phyloP scores from a whole-genome alignment of 2,113 vertebrate genomes.

The Microcebus ravelobensis region DNA sequence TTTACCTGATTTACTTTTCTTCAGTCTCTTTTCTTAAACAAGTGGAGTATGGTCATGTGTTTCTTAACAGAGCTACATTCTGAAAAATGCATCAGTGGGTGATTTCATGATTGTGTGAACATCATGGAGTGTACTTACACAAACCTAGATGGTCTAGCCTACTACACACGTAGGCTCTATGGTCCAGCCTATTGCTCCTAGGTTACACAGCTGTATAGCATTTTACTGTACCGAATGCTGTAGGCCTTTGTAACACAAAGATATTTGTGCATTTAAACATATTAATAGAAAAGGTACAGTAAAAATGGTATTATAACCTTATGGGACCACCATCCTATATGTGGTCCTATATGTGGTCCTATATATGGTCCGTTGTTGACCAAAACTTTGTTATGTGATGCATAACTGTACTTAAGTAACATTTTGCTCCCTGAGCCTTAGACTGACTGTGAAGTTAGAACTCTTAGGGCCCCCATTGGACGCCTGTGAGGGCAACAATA shows the following conservation, averaged over 20 bases:
- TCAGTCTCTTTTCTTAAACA: slow-evolving; percentile 2
- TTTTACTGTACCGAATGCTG: not conserved
- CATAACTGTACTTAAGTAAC: not conserved
- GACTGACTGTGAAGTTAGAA: slow-evolving; percentile 8
- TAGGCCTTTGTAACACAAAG: not conserved
- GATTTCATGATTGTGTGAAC: not conserved
- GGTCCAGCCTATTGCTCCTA: not conserved
- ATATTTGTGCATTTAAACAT: not conserved
- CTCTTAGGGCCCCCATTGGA: not conserved
- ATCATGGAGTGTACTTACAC: not conserved
- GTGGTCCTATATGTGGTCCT: not conserved
- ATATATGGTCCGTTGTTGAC: not conserved
- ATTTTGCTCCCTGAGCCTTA: not conserved
- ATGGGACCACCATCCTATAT: not conserved
- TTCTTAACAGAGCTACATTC: not conserved
- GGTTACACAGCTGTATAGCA: not conserved
- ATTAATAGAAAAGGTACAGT: not conserved
- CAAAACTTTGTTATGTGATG: not conserved
- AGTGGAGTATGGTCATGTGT: not conserved
- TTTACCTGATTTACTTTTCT: slow-evolving; percentile 33
- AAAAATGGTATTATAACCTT: not conserved
- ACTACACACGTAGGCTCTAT: not conserved
- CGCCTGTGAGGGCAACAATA: not conserved
- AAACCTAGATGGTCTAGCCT: not conserved
- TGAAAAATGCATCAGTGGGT: not conserved